These are phyloP conservation scores for Shinisaurus crocodilurus DNA, from an alignment of 2,113 vertebrate genomes.

Conservation along the genomic window DNA sequence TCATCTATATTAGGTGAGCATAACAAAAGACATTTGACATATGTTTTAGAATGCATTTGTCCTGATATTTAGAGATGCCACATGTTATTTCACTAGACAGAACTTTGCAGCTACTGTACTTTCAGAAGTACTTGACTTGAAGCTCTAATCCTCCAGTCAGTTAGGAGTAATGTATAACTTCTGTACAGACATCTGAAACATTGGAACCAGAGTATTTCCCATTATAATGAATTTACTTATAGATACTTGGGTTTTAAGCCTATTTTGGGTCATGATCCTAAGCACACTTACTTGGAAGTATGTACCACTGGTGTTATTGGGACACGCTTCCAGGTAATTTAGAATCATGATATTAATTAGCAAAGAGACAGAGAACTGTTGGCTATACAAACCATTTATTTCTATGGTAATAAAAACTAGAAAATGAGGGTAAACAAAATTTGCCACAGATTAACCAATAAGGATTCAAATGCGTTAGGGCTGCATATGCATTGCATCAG, in stretches of 20 bases:
- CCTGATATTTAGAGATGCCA: background rate
- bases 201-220: background rate
- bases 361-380: background rate
- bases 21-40: background rate
- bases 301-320: background rate
- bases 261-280: background rate
- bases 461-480: background rate
- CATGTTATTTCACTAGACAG: background rate
- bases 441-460: slow-evolving; percentile 19
- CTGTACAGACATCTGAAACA: background rate
- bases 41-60: background rate
- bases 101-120: background rate
- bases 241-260: background rate
- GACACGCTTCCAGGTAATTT: background rate
- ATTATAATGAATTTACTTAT: background rate
- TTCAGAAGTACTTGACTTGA: background rate
- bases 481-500: slow-evolving; percentile 54
- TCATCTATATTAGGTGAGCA: background rate
- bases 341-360: background rate
- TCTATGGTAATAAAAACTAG: background rate
- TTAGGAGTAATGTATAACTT: background rate
- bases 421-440: background rate
- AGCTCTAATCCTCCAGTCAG: background rate
- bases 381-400: background rate
- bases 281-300: background rate